phyloP scores from a whole-genome alignment of 2,888 invertebrate genomes.

The Diarsia rubi region DNA sequence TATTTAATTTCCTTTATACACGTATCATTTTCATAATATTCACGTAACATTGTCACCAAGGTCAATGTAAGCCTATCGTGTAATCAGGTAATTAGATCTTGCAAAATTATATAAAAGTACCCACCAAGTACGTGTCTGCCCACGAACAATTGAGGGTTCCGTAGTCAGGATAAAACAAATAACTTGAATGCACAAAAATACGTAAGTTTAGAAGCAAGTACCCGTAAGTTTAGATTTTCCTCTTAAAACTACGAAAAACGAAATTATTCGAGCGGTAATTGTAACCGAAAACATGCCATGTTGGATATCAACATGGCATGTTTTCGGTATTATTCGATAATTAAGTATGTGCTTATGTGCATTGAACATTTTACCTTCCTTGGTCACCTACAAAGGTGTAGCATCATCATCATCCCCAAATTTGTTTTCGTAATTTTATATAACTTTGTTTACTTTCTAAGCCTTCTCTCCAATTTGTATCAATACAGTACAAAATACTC shows the following conservation, averaged over 20 bases:
- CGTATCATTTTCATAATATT: conserved; percentile 4
- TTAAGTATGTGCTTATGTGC: too few relatives aligned
- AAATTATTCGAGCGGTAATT: not conserved
- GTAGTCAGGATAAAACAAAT: not conserved
- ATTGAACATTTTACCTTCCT: not conserved
- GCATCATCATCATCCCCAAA: not conserved
- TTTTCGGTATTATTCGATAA: too few relatives aligned
- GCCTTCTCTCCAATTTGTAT: not conserved
- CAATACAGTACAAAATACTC: not conserved
- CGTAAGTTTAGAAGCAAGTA: too few relatives aligned
- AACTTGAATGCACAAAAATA: not conserved
- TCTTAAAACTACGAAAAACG: not conserved
- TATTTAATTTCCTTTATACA: conserved; percentile 7
- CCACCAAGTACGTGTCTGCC: not conserved
- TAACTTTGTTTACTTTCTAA: not conserved
- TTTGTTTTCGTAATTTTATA: not conserved
- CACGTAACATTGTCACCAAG: conserved; percentile 34
- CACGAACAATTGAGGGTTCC: not conserved
- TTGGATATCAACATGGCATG: too few relatives aligned
- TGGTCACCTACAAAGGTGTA: not conserved
- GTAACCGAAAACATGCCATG: not conserved
- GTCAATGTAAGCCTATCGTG: conserved; percentile 46
- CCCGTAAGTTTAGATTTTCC: not conserved
- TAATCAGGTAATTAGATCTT: conserved; percentile 53
- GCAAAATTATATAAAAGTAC: conserved; percentile 62